Conservation (phyloP, 2,113 vertebrate genomes). For the Labrus mixtus region DNA sequence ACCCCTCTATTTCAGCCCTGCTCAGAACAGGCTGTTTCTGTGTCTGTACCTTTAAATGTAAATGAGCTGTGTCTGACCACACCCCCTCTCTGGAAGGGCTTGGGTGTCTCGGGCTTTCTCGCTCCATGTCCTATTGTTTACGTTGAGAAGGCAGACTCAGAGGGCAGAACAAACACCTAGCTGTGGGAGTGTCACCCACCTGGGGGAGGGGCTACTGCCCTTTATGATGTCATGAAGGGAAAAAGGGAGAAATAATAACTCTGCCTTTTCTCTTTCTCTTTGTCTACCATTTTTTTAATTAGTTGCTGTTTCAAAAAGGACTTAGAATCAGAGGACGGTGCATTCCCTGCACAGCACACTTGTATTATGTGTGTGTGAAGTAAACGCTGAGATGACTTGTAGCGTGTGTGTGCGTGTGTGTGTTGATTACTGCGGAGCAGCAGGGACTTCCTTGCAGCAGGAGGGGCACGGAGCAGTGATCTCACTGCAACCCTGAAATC, state of each 20-base stretch:
- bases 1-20: too few relatives aligned
- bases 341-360: slow-evolving; percentile 16
- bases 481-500: slow-evolving; percentile 34
- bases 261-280: not conserved
- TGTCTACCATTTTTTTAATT: not conserved
- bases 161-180: too few relatives aligned
- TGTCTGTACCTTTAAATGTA: too few relatives aligned
- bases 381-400: slow-evolving; percentile 27
- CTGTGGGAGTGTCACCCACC: too few relatives aligned
- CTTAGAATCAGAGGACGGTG: not conserved
- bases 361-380: not conserved
- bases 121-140: too few relatives aligned
- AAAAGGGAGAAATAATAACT: not conserved
- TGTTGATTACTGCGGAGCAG: slow-evolving; percentile 69
- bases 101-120: too few relatives aligned
- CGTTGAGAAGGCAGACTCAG: too few relatives aligned
- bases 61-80: too few relatives aligned
- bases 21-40: too few relatives aligned
- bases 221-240: too few relatives aligned
- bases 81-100: too few relatives aligned
- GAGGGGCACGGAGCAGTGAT: slow-evolving; percentile 48
- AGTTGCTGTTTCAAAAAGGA: slow-evolving; percentile 40
- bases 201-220: too few relatives aligned
- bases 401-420: slow-evolving; percentile 22
- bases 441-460: slow-evolving; percentile 83